Evolutionary conservation across 1,140 invertebrate genomes (phyloP).

Genomic region (Dreissena polymorpha): DNA sequence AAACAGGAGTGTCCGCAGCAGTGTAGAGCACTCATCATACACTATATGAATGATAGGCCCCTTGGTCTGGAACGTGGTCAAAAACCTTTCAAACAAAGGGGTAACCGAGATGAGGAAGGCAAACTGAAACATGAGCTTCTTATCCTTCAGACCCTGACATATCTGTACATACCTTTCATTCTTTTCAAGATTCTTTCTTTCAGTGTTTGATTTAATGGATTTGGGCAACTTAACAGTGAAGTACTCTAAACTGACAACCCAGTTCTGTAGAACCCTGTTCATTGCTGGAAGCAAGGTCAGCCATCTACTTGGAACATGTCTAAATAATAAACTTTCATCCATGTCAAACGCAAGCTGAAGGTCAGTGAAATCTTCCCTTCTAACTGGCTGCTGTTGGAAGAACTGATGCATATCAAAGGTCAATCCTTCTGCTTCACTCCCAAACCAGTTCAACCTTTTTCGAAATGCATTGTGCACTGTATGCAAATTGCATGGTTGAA

Average conservation of each 20-base stretch:
- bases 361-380: neutral
- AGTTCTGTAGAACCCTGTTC: slow-evolving; percentile 29
- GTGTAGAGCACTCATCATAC: slow-evolving; percentile 23
- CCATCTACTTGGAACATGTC: slow-evolving; percentile 41
- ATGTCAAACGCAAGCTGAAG: slow-evolving; percentile 19
- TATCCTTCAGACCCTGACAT: slow-evolving; percentile 31
- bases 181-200: slow-evolving; percentile 29
- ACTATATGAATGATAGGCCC: slow-evolving; percentile 55
- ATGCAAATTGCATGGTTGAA: slow-evolving; percentile 38
- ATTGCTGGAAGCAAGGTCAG: slow-evolving; percentile 18
- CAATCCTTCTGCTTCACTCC: slow-evolving; percentile 24
- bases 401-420: slow-evolving; percentile 24
- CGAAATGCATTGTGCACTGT: slow-evolving; percentile 29
- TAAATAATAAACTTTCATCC: slow-evolving; percentile 32
- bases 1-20: slow-evolving; percentile 29
- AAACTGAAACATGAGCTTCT: slow-evolving; percentile 44
- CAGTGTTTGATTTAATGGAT: slow-evolving; percentile 40
- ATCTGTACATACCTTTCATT: slow-evolving; percentile 54
- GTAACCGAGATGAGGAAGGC: slow-evolving; percentile 44
- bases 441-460: slow-evolving; percentile 11
- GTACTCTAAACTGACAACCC: slow-evolving; percentile 31
- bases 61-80: slow-evolving; percentile 49
- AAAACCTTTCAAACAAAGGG: slow-evolving; percentile 48
- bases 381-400: no score
- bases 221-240: slow-evolving; percentile 18